Conservation (phyloP, 1,140 invertebrate genomes). For the Helicorthomorpha holstii region DNA sequence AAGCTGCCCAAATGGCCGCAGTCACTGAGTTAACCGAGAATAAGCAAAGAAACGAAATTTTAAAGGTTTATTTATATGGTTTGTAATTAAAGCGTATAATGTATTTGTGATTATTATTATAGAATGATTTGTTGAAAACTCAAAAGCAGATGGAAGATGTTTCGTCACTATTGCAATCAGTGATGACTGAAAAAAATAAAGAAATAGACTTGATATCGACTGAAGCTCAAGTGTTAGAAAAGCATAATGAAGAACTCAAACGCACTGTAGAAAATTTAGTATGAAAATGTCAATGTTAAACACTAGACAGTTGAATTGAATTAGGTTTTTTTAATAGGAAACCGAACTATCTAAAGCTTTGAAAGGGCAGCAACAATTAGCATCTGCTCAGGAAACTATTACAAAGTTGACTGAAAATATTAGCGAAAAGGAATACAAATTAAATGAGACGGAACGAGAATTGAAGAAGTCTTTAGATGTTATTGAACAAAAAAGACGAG, state of each 20-base stretch:
- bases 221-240: slow-evolving; percentile 11
- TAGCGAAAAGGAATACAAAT: no score
- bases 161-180: slow-evolving; percentile 6
- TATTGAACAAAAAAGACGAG: slow-evolving; percentile 12
- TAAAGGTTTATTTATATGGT: background rate
- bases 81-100: background rate
- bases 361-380: no score
- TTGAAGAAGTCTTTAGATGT: slow-evolving; percentile 12
- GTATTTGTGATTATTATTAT: background rate
- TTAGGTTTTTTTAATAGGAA: background rate
- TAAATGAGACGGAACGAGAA: slow-evolving; percentile 6
- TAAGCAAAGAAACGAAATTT: background rate
- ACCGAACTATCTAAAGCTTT: no score
- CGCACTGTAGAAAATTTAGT: no score
- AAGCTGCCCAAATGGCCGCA: background rate
- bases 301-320: background rate
- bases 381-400: no score
- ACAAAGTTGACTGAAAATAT: no score
- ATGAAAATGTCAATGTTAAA: background rate
- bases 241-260: no score
- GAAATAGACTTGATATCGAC: slow-evolving; percentile 20
- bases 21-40: background rate
- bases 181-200: slow-evolving; percentile 24
- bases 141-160: slow-evolving; percentile 1
- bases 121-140: background rate